phyloP scores from a whole-genome alignment of 1,140 invertebrate genomes.

The Hirudo medicinalis region DNA sequence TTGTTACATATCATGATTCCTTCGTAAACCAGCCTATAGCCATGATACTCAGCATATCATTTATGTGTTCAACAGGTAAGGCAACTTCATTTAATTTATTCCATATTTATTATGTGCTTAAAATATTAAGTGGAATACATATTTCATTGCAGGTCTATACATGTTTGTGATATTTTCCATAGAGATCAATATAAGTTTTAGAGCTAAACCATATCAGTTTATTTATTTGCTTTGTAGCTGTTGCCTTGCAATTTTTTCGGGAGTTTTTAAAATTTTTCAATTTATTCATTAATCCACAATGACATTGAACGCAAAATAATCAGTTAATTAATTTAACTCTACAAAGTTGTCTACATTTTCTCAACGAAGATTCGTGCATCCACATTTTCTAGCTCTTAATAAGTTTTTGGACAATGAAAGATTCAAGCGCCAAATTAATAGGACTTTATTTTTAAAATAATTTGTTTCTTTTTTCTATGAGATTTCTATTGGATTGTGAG shows the following conservation, averaged over 20 bases:
- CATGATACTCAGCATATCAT: constrained; percentile 4
- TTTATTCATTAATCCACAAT: neutral
- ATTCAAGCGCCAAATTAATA: neutral
- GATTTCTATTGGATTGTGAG: neutral
- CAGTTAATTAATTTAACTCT: neutral
- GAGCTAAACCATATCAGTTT: neutral
- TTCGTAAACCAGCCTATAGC: constrained; percentile 2
- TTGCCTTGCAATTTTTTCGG: neutral
- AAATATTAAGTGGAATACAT: neutral
- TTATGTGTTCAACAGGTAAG: neutral
- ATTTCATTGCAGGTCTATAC: neutral
- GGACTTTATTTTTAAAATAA: neutral
- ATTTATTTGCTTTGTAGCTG: neutral
- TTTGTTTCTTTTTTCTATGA: neutral
- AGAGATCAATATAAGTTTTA: constrained; percentile 5
- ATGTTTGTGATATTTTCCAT: constrained; percentile 6
- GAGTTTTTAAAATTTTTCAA: constrained; percentile 6
- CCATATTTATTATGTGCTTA: neutral
- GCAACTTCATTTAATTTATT: neutral
- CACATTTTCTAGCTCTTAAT: neutral
- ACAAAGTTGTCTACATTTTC: neutral
- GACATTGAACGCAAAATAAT: neutral
- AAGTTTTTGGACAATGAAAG: neutral
- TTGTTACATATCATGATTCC: constrained; percentile 2
- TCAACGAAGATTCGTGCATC: neutral